These are phyloP conservation scores for Epinotia brunnichana DNA, from an alignment of 2,888 invertebrate genomes.

Conservation along the genomic window DNA sequence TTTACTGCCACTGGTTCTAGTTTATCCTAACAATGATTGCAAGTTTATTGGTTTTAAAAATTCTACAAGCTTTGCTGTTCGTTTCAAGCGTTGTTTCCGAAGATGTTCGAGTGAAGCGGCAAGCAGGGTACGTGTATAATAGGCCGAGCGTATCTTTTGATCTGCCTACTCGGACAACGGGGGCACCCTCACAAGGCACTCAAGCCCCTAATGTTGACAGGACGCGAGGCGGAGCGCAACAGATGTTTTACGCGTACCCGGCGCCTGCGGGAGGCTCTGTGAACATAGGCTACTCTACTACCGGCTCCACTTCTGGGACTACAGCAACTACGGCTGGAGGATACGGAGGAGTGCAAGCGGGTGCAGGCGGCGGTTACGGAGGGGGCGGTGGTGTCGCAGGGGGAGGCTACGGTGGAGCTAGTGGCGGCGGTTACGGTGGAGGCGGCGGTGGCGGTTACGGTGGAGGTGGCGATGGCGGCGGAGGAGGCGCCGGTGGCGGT, in stretches of 20 bases:
- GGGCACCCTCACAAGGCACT: constrained; percentile 68
- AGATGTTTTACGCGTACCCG: constrained; percentile 78
- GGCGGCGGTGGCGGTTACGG: constrained; percentile 23
- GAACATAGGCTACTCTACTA: constrained; percentile 58
- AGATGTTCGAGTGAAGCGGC: constrained; percentile 63
- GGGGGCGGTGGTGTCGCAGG: constrained; percentile 21
- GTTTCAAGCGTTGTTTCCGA: constrained; percentile 33
- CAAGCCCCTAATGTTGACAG: constrained; percentile 72
- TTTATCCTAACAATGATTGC: constrained; percentile 55
- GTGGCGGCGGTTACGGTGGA: constrained; percentile 6
- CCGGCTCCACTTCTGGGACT: constrained; percentile 49
- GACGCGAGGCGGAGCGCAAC: constrained; percentile 63
- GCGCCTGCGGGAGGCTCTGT: constrained; percentile 60
- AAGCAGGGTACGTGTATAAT: constrained; percentile 77
- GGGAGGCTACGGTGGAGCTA: constrained; percentile 6
- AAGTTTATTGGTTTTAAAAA: constrained; percentile 48
- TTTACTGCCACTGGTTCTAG: constrained; percentile 27
- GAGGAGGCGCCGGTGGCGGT: no score
- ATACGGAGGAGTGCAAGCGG: constrained; percentile 43
- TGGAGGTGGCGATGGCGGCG: background rate
- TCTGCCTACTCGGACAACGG: constrained; percentile 63
- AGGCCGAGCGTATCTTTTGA: constrained; percentile 73
- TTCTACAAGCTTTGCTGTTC: constrained; percentile 50
- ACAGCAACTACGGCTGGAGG: constrained; percentile 45
- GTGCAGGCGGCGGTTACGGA: constrained; percentile 32